Conservation (phyloP, 2,888 invertebrate species). For the Ctena decussata region DNA sequence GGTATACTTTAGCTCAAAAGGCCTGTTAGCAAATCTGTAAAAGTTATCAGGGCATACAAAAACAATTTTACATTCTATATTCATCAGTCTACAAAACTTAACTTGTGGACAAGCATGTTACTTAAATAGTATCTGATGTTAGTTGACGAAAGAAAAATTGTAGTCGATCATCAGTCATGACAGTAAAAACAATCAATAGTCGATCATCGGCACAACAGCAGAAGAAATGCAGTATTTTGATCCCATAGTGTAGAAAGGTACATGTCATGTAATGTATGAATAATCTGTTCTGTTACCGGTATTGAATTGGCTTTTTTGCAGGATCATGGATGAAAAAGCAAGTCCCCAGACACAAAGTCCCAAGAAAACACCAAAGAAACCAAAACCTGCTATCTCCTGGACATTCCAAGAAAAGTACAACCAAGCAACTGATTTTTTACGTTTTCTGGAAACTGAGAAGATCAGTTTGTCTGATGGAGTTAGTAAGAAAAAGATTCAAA, state of each 20-base stretch:
- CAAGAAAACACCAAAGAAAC: not conserved
- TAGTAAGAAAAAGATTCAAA: conserved; percentile 43
- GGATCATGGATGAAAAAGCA: not conserved
- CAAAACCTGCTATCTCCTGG: not conserved
- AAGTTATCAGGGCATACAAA: too few species aligned
- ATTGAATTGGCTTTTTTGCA: not conserved
- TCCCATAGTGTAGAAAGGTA: not conserved
- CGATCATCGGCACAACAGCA: not conserved
- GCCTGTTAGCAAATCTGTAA: too few species aligned
- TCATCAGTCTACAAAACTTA: too few species aligned
- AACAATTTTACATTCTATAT: too few species aligned
- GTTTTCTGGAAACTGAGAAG: conserved; percentile 64
- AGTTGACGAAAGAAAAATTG: not conserved
- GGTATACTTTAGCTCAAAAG: too few species aligned
- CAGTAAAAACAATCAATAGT: not conserved
- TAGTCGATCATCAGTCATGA: not conserved
- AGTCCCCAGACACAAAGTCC: not conserved
- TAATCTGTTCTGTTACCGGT: too few species aligned
- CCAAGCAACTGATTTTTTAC: not conserved
- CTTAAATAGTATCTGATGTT: too few species aligned
- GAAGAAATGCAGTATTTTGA: not conserved
- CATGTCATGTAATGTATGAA: too few species aligned
- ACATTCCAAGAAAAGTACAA: not conserved
- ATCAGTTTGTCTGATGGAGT: conserved; percentile 50
- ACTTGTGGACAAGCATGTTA: too few species aligned